Conservation (phyloP, 2,797 vertebrate species). For the Alcedo atthis region DNA sequence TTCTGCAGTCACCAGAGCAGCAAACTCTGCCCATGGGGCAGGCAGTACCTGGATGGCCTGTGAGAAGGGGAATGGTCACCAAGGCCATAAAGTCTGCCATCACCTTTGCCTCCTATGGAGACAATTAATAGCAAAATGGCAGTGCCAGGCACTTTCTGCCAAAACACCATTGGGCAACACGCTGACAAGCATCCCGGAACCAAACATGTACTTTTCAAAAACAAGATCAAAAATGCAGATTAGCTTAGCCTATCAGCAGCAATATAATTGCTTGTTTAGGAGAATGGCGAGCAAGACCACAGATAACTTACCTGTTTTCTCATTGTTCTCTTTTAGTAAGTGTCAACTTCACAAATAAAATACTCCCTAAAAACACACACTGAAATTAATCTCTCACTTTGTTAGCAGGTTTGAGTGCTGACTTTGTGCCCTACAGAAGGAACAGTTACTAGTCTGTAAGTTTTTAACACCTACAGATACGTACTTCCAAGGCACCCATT, state of each 20-base stretch:
- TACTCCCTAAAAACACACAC: conserved; percentile 26
- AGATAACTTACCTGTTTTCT: conserved; percentile 5
- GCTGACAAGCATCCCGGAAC: not conserved
- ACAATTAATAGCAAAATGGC: not conserved
- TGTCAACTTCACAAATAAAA: not conserved
- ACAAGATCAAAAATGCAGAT: conserved; percentile 8
- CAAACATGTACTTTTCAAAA: not conserved
- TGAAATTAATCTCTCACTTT: not conserved
- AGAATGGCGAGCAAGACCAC: not conserved
- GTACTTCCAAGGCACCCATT: not conserved
- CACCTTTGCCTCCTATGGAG: not conserved
- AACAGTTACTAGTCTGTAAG: not conserved
- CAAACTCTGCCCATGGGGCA: not conserved
- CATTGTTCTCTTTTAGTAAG: not conserved
- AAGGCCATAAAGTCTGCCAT: not conserved
- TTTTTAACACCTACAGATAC: not conserved
- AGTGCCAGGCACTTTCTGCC: not conserved
- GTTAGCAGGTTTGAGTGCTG: not conserved
- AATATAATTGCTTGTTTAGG: not conserved
- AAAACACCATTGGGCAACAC: not conserved
- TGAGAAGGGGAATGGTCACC: accelerated
- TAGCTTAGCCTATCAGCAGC: not conserved
- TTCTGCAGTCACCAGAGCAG: not conserved
- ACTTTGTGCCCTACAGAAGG: not conserved
- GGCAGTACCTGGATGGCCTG: not conserved